phyloP scores from a whole-genome alignment of 2,888 invertebrate genomes.

The Gryllus longicercus region DNA sequence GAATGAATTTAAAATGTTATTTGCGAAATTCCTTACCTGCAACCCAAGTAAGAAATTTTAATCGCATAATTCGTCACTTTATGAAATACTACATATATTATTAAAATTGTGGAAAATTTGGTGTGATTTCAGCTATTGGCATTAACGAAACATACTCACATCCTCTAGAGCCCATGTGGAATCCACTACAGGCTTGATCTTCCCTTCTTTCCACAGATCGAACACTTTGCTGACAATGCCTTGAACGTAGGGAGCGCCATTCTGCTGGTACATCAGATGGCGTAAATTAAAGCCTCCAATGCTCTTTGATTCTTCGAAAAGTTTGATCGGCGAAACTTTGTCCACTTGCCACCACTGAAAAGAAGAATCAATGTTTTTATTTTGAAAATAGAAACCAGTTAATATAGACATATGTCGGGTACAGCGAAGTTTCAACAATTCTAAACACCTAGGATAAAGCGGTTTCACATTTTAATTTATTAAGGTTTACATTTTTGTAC shows the following conservation, averaged over 20 bases:
- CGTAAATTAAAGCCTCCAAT: slow-evolving; percentile 80
- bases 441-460: no score
- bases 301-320: slow-evolving; percentile 85
- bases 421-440: no score
- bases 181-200: slow-evolving; percentile 78
- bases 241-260: slow-evolving; percentile 66
- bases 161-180: slow-evolving; percentile 86
- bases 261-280: slow-evolving; percentile 75
- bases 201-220: slow-evolving; percentile 69
- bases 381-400: neutral
- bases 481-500: no score
- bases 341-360: slow-evolving; percentile 87
- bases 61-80: no score
- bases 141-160: slow-evolving; percentile 51
- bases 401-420: no score
- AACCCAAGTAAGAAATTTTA: no score
- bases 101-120: neutral
- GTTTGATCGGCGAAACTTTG: slow-evolving; percentile 81
- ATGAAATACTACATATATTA: neutral
- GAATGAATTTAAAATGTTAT: no score
- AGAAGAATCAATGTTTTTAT: slow-evolving; percentile 22
- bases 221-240: slow-evolving; percentile 69
- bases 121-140: neutral
- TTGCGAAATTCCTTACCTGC: no score
- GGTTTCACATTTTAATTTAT: no score